Evolutionary conservation across 2,113 vertebrate genomes (phyloP).

Genomic region (Baryphthengus martii): DNA sequence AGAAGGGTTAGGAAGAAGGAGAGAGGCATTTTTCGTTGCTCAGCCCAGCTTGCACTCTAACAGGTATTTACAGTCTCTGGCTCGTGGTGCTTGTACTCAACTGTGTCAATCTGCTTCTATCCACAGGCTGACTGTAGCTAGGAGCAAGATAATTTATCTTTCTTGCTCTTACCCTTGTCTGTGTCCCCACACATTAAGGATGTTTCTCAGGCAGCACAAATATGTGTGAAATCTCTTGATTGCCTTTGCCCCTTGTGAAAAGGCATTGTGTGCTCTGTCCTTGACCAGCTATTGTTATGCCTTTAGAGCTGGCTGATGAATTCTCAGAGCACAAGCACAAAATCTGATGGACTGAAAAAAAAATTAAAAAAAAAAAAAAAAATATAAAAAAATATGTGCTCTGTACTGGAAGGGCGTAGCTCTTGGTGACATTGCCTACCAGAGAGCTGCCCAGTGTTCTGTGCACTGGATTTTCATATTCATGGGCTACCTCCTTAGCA

Average conservation of each 20-base stretch:
- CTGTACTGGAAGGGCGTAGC: background rate
- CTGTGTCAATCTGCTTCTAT: conserved; percentile 71
- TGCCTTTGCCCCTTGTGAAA: conserved; percentile 61
- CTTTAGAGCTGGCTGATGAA: conserved; percentile 47
- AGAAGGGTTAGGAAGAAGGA: conserved; percentile 10
- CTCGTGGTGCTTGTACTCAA: conserved; percentile 60
- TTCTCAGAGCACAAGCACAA: background rate
- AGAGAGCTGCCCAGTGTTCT: background rate
- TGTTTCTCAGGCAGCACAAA: conserved; percentile 70
- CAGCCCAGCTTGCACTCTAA: conserved; percentile 53
- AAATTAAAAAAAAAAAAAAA: background rate
- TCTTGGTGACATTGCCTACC: background rate
- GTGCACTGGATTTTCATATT: background rate
- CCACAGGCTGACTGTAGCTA: conserved; percentile 66
- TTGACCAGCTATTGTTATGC: conserved; percentile 60
- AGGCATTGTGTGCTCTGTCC: conserved; percentile 58
- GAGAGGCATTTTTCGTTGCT: conserved; percentile 42
- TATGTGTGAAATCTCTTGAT: conserved; percentile 71
- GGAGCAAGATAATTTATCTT: conserved; percentile 71
- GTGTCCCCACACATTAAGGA: conserved; percentile 67
- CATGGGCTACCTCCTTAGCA: background rate
- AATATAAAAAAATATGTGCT: background rate
- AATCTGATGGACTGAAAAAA: background rate
- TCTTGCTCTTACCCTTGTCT: conserved; percentile 66
- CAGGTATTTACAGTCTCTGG: conserved; percentile 64